Conservation (phyloP, 2,113 vertebrate genomes). For the Siniperca knerii region DNA sequence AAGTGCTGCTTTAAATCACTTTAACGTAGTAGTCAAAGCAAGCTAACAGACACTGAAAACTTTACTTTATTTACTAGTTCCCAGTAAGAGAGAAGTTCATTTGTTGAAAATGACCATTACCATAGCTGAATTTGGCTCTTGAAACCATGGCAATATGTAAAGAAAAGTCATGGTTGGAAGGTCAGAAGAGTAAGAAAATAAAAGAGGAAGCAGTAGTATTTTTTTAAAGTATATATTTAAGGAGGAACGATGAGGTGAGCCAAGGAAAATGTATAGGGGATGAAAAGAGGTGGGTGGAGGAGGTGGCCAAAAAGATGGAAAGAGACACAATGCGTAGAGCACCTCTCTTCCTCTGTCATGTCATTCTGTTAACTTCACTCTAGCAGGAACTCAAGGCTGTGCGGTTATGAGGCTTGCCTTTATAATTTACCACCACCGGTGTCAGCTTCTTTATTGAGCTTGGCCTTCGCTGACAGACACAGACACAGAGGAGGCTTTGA, state of each 20-base stretch:
- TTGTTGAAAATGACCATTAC: background rate
- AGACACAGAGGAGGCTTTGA: conserved; percentile 71
- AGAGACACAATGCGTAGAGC: conserved; percentile 11
- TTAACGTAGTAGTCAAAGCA: background rate
- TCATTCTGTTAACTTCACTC: conserved; percentile 54
- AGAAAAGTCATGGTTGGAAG: background rate
- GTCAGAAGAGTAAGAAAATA: background rate
- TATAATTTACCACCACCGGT: conserved; percentile 63
- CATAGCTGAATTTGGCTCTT: background rate
- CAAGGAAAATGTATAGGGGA: background rate
- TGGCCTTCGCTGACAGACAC: conserved; percentile 77
- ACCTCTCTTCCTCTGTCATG: conserved; percentile 35
- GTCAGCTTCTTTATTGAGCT: conserved; percentile 69
- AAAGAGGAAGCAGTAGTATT: background rate
- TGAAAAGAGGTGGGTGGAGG: conserved; percentile 16
- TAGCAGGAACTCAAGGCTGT: conserved; percentile 66
- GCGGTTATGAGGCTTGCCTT: conserved; percentile 60
- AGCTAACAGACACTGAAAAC: background rate
- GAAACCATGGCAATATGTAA: background rate
- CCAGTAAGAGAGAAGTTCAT: background rate
- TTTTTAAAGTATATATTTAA: background rate
- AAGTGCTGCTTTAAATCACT: background rate
- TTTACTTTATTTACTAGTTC: background rate
- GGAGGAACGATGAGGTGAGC: background rate
- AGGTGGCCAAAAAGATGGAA: conserved; percentile 34